Evolutionary conservation across 2,113 vertebrate genomes (phyloP), one percentile per base, ranked within the genome.

Genomic region (Etheostoma cragini): DNA sequence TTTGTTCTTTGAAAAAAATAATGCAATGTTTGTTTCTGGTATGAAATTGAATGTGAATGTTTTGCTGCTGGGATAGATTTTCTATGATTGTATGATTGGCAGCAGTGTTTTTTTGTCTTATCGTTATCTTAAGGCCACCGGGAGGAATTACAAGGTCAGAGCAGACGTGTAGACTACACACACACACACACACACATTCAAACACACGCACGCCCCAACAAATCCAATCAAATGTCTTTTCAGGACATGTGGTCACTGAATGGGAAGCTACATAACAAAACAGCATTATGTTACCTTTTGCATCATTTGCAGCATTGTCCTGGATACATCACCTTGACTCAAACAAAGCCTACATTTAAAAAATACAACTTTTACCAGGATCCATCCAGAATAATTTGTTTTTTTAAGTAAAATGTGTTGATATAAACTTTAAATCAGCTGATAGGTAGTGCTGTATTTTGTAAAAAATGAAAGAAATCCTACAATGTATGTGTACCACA

Each of bases 41-140:
- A 17, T 56, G 21, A 73, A 66, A 61, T 35, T 4, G 30, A 64
- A 60, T 6, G 0, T 24, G 49, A 63, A 54, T 45, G 47, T 24
- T 53, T 76, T 21, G 12, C 46, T 65, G 22, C 46, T 49, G 53
- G 38, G 17, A 79, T 62, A n/a, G 38, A 53, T 26, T 66, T 80
- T 5, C 17, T 5, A 42, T 7, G 26, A 69, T 52, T 5, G 0
- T 5, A 42, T 7, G 26, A 69, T 52, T 6, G 0, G 47, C 52
- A 35, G 21, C 49, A 54, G 33, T 57, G 3, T 42, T 80, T 30
- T 30, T 78, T 63, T 80, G 30, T 81, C 82, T 53, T 42, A 47
- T 84, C 0, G 3, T 80, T 65, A 74, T 77, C 57, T 78, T 83
- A 87, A 87, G 80, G 85, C 84, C 71, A 78, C 81, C 38, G 60